Percentiles rank a stretch among this genome's conserved stretches.
Evolutionary conservation across 2,888 invertebrate genomes (phyloP).

Genomic region (Epinotia nisella): DNA sequence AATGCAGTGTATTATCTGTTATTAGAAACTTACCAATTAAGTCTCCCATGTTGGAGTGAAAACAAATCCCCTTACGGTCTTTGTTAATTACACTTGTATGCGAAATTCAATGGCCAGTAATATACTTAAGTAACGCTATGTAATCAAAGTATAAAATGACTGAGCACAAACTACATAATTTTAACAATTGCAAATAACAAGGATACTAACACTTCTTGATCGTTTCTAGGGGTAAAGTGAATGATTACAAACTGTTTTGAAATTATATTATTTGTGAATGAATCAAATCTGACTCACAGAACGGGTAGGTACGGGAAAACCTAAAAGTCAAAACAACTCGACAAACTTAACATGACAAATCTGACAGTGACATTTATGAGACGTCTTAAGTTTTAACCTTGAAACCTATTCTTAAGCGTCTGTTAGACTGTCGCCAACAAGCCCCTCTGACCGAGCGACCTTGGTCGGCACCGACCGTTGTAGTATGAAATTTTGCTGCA

Average conservation of each 20-base stretch:
- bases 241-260: conserved; percentile 8
- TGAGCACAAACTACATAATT: too few relatives aligned
- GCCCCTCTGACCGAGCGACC: too few relatives aligned
- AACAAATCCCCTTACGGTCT: neutral
- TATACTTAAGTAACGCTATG: neutral
- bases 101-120: neutral
- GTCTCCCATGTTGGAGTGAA: conserved; percentile 21
- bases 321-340: neutral
- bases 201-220: too few relatives aligned
- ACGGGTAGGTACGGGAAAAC: neutral
- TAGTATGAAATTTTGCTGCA: too few relatives aligned
- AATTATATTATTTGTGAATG: neutral
- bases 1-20: neutral
- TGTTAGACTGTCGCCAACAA: too few relatives aligned
- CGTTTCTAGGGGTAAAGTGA: neutral
- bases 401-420: too few relatives aligned
- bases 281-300: conserved; percentile 9
- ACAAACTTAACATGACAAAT: neutral
- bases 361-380: neutral
- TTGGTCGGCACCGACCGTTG: too few relatives aligned
- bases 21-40: conserved; percentile 25
- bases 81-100: neutral
- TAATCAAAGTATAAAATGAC: neutral
- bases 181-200: too few relatives aligned
- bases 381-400: neutral